phyloP scores from a whole-genome alignment of 2,113 vertebrate species.

The Delphinus delphis region DNA sequence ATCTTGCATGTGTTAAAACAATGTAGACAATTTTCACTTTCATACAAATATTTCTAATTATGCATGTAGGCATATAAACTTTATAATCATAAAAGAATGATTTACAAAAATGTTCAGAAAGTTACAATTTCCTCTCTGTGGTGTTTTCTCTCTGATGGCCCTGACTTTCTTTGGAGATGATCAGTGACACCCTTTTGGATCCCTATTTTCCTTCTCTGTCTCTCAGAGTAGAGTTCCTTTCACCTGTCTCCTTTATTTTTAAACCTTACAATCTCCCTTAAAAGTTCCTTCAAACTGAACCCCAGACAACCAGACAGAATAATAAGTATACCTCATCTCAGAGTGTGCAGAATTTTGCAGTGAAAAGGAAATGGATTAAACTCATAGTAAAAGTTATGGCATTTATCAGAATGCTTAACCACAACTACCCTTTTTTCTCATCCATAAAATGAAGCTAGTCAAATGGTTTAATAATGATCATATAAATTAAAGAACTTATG shows the following conservation, averaged over 20 bases:
- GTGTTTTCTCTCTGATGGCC: background rate
- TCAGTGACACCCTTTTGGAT: background rate
- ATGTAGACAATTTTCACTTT: background rate
- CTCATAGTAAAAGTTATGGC: background rate
- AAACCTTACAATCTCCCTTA: background rate
- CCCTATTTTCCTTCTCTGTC: background rate
- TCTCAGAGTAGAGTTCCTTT: background rate
- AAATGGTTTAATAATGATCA: background rate
- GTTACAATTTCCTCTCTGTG: background rate
- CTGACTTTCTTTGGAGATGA: background rate
- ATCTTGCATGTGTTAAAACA: background rate
- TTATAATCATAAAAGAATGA: background rate
- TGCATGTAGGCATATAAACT: background rate
- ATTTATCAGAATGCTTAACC: background rate
- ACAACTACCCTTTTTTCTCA: background rate
- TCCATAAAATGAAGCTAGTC: background rate
- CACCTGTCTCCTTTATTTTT: background rate
- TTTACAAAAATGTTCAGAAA: background rate
- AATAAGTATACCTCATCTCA: background rate
- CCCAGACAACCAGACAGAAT: background rate
- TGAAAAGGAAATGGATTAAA: background rate
- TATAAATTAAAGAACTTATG: background rate
- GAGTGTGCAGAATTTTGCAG: background rate
- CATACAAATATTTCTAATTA: background rate
- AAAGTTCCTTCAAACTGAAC: accelerated